Percentiles rank a stretch among this genome's conserved stretches.
These are phyloP conservation scores for Actinemys pallida DNA, from an alignment of 2,113 vertebrate species.

Conservation along the genomic window DNA sequence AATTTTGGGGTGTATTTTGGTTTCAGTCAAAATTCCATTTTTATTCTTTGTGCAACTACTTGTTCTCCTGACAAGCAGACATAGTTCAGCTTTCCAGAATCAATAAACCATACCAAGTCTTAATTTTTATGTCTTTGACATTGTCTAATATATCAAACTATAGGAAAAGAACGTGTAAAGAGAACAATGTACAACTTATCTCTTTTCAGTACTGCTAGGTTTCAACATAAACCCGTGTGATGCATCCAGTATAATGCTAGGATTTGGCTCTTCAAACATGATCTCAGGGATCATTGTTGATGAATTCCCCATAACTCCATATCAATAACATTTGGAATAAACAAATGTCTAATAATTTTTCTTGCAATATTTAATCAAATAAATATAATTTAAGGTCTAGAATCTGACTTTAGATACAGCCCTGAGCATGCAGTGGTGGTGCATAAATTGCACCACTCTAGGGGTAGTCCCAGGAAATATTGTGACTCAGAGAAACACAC, in stretches of 20 bases:
- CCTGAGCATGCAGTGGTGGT: background rate
- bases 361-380: background rate
- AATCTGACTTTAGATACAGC: background rate
- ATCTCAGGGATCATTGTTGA: background rate
- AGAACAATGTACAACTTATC: background rate
- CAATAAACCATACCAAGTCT: background rate
- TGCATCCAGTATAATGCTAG: background rate
- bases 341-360: background rate
- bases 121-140: background rate
- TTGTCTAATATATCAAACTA: background rate
- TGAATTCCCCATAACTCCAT: background rate
- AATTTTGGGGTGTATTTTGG: background rate
- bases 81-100: background rate
- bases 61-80: background rate
- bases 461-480: background rate
- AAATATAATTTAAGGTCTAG: background rate
- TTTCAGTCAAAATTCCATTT: background rate
- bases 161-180: fast-evolving
- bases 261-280: background rate
- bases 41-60: background rate
- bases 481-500: background rate
- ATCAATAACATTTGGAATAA: background rate
- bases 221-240: background rate
- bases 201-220: background rate
- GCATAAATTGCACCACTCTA: background rate